A percentile compares a stretch with the other conserved stretches of the same genome.
phyloP scores from a whole-genome alignment of 2,797 vertebrate species.

The Nasua narica region DNA sequence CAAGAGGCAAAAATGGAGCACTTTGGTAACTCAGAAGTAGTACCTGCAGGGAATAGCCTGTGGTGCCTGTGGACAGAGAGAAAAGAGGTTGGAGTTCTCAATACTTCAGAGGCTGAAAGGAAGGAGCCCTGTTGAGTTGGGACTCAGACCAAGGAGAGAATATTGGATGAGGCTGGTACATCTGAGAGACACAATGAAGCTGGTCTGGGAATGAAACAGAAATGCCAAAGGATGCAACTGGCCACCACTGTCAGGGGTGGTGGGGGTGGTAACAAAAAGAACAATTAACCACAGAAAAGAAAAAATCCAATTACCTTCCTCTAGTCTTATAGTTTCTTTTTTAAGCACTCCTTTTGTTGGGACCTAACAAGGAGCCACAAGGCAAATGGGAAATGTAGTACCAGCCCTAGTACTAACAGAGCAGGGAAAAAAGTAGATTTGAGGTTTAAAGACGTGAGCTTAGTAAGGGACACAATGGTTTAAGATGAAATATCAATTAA shows the following conservation, averaged over 20 bases:
- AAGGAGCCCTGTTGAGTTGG: not conserved
- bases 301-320: not conserved
- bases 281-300: not conserved
- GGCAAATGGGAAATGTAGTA: not conserved
- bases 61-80: not conserved
- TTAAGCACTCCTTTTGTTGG: not conserved
- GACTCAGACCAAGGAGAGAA: not conserved
- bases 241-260: not conserved
- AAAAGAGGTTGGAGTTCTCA: not conserved
- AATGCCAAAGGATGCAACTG: not conserved
- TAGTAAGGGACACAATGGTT: not conserved
- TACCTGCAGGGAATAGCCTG: not conserved
- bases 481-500: not conserved
- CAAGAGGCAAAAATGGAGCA: not conserved
- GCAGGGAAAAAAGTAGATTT: not conserved
- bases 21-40: not conserved
- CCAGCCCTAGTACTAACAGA: not conserved
- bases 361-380: not conserved
- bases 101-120: not conserved
- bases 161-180: not conserved
- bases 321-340: not conserved
- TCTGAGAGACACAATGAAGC: not conserved
- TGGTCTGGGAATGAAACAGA: no score
- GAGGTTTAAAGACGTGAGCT: not conserved
- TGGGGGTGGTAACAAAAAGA: not conserved